Evolutionary conservation across 2,113 vertebrate species (phyloP).

Genomic region (Sylvilagus bachmani): DNA sequence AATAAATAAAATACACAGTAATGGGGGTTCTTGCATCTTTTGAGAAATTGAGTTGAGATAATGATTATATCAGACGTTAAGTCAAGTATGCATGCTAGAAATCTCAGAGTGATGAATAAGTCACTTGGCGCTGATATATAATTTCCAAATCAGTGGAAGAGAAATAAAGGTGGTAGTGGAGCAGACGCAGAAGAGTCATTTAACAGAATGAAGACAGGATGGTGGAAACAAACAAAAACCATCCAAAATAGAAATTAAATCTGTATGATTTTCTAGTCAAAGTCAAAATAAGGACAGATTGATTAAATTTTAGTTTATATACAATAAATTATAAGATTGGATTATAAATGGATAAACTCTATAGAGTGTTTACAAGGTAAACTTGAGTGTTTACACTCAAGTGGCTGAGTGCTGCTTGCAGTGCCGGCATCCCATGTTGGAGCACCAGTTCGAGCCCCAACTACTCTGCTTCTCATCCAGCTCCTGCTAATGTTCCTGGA

Average conservation of each 20-base stretch:
- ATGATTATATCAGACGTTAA: neutral
- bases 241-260: neutral
- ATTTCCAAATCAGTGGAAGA: neutral
- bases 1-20: conserved; percentile 8
- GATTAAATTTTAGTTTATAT: neutral
- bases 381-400: too few species aligned
- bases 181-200: neutral
- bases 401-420: too few species aligned
- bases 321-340: neutral
- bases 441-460: too few species aligned
- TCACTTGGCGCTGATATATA: neutral
- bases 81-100: neutral
- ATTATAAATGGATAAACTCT: neutral
- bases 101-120: neutral
- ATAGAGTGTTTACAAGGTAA: neutral
- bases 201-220: neutral
- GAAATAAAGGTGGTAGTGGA: neutral
- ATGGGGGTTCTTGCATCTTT: neutral
- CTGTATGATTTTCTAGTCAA: neutral
- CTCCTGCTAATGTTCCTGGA: too few species aligned
- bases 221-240: neutral
- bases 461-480: too few species aligned
- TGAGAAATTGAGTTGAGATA: neutral
- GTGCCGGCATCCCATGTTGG: too few species aligned
- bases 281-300: neutral